These are phyloP conservation scores for Megaceryle alcyon DNA, from an alignment of 2,797 vertebrate species.

Conservation along the genomic window DNA sequence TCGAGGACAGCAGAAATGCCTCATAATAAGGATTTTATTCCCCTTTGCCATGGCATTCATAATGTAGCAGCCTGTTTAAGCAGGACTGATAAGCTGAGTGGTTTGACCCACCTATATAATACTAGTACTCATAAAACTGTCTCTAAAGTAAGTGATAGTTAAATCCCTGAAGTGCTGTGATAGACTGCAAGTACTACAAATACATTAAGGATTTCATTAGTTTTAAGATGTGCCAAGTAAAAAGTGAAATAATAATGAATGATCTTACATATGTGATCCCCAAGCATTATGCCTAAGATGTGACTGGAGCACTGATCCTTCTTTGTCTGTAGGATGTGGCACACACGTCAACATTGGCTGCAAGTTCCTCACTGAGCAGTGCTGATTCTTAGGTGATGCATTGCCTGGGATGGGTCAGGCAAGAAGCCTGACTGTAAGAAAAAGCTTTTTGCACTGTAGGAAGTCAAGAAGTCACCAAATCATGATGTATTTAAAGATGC, in stretches of 20 bases:
- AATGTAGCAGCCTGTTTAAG: conserved; percentile 6
- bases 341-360: neutral
- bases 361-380: neutral
- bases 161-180: neutral
- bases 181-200: neutral
- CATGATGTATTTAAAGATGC: neutral
- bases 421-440: neutral
- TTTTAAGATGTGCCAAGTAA: neutral
- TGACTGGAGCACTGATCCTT: neutral
- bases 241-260: neutral
- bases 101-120: neutral
- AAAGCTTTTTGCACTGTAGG: neutral
- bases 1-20: neutral
- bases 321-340: neutral
- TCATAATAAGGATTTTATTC: conserved; percentile 46
- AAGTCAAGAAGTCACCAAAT: neutral
- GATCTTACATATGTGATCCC: neutral
- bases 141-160: conserved; percentile 42
- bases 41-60: neutral
- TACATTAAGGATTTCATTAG: neutral
- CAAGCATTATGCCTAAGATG: neutral
- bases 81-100: conserved; percentile 34
- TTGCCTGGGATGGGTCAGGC: neutral
- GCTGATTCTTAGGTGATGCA: neutral
- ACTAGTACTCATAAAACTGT: conserved; percentile 15